Evolutionary conservation across 30 jellyfish, hydroid and myxozoan genomes (phyloP), one percentile per base, ranked within the genome.

Genomic region (Aurelia aurita): DNA sequence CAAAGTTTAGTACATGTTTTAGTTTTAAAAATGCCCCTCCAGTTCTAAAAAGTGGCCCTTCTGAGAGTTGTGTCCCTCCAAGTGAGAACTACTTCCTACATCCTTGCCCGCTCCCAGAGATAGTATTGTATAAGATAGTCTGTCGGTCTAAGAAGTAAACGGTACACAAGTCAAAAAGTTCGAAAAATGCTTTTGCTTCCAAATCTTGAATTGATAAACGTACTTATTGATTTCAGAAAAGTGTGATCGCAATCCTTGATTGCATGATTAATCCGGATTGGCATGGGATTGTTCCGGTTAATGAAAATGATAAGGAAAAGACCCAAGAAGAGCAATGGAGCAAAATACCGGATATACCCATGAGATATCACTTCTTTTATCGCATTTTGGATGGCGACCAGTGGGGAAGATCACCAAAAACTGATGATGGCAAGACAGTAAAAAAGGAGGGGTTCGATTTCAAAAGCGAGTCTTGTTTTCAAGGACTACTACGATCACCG

Each of bases 191-290:
- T 34, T 34, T 34, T 34, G 46, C 46, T 3, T 34, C 46, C 7
- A 8, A 4, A 39, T 14, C 51, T 8, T 5, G 51, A 4, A 15
- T 5, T 39, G 15, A 0, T 39, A 39, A 39, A 39, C 51, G 51
- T 7, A 39, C 9, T 39, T 6, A 39, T 59, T 19, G 45, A n/a
- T 77, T 66, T 20, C 65, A 94, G 99, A 82, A 94, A 89, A 88
- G 97, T n/a, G 97, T 94, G 34, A 64, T 94, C 26, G 97, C 99
- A 14, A 44, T 94, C 47, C 77, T 94, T 22, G 96, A 94, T 60
- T 57, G 87, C 68, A 23, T 88, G 85, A 71, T 94, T 43, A 87
- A 87, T 49, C 99, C 99, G 13, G 93, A 87, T 70, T 94, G 99
- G 99, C 99, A 97, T 2, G 85, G 61, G 71, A 64, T 87, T 11